Conservation (phyloP, 2,888 invertebrate genomes). For the Dasypolia templi region DNA sequence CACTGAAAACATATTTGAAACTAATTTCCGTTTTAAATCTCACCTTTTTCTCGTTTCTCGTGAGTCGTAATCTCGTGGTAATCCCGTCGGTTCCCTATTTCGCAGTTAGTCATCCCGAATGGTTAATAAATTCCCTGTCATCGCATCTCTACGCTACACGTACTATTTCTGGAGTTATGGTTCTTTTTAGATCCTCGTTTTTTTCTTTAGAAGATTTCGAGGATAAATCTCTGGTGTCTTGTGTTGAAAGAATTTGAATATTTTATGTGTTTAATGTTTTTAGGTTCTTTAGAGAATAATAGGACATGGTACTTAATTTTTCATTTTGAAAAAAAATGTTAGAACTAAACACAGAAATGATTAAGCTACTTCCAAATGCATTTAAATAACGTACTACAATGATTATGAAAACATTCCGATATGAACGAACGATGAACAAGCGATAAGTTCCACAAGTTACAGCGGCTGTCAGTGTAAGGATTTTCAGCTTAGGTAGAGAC, state of each 20-base stretch:
- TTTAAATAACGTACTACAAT: not conserved
- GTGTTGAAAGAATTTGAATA: slow-evolving; percentile 45
- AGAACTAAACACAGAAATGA: not conserved
- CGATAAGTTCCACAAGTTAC: slow-evolving; percentile 29
- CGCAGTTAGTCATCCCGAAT: slow-evolving; percentile 87
- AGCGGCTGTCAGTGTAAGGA: slow-evolving; percentile 45
- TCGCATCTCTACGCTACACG: slow-evolving; percentile 78
- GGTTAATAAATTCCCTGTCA: slow-evolving; percentile 89
- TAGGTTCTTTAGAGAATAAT: not conserved
- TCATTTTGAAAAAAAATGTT: not conserved
- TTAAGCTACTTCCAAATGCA: not conserved
- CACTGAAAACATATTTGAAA: not conserved
- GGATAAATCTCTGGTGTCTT: slow-evolving; percentile 66
- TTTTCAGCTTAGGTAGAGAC: slow-evolving; percentile 57
- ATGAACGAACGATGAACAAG: not conserved
- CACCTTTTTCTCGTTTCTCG: slow-evolving; percentile 40
- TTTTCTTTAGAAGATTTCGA: slow-evolving; percentile 59
- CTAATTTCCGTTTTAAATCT: slow-evolving; percentile 24
- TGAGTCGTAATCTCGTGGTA: slow-evolving; percentile 62
- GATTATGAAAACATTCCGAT: not conserved
- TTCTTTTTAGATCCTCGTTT: slow-evolving; percentile 66
- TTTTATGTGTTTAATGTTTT: slow-evolving; percentile 45
- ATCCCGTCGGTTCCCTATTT: slow-evolving; percentile 71
- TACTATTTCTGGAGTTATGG: slow-evolving; percentile 81
- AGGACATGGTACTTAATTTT: no score